Evolutionary conservation across 1,140 invertebrate species (phyloP), one percentile per base, ranked within the genome.

Genomic region (Tetragonula clypearis): DNA sequence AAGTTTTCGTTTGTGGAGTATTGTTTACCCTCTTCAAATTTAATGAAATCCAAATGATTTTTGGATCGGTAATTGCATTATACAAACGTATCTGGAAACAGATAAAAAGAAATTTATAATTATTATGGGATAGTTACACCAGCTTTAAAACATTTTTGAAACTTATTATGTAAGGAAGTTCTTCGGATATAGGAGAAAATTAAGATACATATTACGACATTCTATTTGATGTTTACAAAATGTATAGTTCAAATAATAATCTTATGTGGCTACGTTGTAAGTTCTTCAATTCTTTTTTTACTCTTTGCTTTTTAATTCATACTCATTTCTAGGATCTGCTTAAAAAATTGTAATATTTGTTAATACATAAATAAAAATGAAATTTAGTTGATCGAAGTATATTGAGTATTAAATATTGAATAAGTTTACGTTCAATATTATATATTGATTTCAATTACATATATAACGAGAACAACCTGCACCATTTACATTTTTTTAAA

Each of bases 201-300:
- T 56, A 66, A 74, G 21, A 81, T 56, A 79, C 78, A 72, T 58
- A 74, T 71, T 75, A 85, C 55, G 79, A 85, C 60, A 85, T 85
- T 85, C 78, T 74, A 81, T 35, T 85, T 49, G 69, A 85, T 81
- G 84, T 85, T 85, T 81, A 80, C 62, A 58, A 26, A 55, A 85
- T 81, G 79, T 81, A 81, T 81, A 85, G 78, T 85, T 71, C 62
- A 85, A 85, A 79, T 84, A 84, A 73, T 80, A 75, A 85, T 81
- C 71, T 85, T 81, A 85, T 58, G 55, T 81, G 62, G 72, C 79
- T 74, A 80, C n/a, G 78, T 79, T 69, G n/a, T 81, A 74, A 73
- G 58, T 85, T 84, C 56, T 84, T 62, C 69, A 58, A 81, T 69
- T 73, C 73, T 53, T 74, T 85, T 81, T 84, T 73, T 68, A 73